Base-by-base conservation (phyloP, 2,797 vertebrate genomes). In the Psittacula derbiana region DNA sequence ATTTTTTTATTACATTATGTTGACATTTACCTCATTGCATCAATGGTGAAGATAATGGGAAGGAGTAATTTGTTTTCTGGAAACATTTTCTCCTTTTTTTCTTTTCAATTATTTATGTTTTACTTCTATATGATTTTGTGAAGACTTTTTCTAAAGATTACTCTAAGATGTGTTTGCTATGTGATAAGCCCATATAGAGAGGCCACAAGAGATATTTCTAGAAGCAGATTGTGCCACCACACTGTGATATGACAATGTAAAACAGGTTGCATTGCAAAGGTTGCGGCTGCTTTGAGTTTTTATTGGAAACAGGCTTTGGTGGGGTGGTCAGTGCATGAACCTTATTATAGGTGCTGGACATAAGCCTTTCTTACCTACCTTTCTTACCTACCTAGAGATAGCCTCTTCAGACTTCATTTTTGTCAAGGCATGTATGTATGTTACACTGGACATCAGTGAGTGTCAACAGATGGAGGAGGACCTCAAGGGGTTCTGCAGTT, bases 391-490 rank as follows among this genome's bases (percentile, higher is more conserved):
- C 2, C 2, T 12, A 41, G 49, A 12, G 18, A 11, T 38, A 55
- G 49, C 31, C 18, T 43, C 49, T 67, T 36, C 52, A 95, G 44
- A 33, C 4, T 64, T 33, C 6, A 8, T 4, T 79, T 64, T 60
- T 3, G 0, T 60, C 44, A 30, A 15, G 38, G 8, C 12, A 10
- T 7, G 12, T n/a, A 6, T 20, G 8, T 38, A 6, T 23, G 12
- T 43, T 64, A 20, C 6, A 36, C 19, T 57, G 7, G 30, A 19
- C 20, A 20, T 49, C 43, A 28, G 11, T 20, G 19, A 27, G 33
- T 16, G 25, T 24, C 47, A 53, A 38, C 16, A 71, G 66, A 15
- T 4, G 10, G 31, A 80, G 21, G 6, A 53, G 38, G 28, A 72
- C 49, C 30, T 75, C 25, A n/a, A 61, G 28, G 30, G 1, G 2